These are phyloP conservation scores for Lamellibrachia luymesi DNA, from an alignment of 1,140 invertebrate genomes.

Conservation along the genomic window DNA sequence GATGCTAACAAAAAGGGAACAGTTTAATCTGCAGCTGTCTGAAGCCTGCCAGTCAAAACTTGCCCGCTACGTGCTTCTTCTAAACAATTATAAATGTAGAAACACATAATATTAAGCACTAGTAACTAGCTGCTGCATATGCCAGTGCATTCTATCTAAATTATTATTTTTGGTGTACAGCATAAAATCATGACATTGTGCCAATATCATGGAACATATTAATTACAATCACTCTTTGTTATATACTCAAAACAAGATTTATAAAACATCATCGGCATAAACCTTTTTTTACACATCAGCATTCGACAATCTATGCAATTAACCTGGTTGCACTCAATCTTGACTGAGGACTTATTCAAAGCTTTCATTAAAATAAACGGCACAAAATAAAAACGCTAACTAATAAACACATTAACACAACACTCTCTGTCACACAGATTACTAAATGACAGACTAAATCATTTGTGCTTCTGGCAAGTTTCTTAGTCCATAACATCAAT, in stretches of 20 bases:
- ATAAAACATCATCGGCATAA: neutral
- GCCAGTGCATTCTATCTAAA: neutral
- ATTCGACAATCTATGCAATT: neutral
- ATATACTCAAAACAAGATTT: neutral
- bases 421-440: neutral
- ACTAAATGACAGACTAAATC: neutral
- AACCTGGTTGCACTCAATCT: neutral
- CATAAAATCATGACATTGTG: constrained; percentile 5
- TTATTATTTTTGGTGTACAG: constrained; percentile 1
- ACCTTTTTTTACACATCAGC: neutral
- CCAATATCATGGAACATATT: constrained; percentile 1
- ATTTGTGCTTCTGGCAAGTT: constrained; percentile 4
- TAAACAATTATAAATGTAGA: neutral
- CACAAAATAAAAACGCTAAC: neutral
- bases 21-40: neutral
- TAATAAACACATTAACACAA: neutral
- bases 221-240: neutral
- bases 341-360: neutral
- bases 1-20: neutral
- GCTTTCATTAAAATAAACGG: neutral
- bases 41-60: neutral
- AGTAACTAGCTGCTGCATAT: neutral
- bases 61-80: neutral
- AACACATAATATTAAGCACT: neutral
- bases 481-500: neutral